phyloP scores from a whole-genome alignment of 2,797 vertebrate species.

The Okamejei kenojei region DNA sequence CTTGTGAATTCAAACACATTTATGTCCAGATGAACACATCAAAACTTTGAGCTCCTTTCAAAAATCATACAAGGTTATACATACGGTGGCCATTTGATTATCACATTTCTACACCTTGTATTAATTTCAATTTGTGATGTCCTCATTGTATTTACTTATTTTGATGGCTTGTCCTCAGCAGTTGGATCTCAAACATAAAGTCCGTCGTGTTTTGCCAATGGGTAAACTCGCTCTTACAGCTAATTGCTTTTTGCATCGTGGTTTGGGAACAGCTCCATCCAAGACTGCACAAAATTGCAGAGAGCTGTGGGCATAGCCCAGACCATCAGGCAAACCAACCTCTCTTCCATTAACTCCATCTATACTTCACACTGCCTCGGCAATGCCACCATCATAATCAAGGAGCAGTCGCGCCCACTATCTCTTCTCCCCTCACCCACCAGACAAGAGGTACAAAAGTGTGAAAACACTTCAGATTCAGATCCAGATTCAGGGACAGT shows the following conservation, averaged over 20 bases:
- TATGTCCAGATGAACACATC: not conserved
- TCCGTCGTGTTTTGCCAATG: not conserved
- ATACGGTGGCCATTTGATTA: constrained; percentile 5
- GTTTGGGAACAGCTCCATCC: no score
- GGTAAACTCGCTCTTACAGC: not conserved
- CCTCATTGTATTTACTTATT: constrained; percentile 17
- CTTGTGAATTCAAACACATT: constrained; percentile 9
- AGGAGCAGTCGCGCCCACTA: no score
- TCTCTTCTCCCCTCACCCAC: no score
- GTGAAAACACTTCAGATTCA: no score
- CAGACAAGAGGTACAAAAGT: no score
- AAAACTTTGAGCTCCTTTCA: not conserved
- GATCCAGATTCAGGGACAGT: no score
- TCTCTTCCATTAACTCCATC: no score
- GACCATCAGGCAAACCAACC: no score
- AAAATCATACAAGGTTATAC: constrained; percentile 10
- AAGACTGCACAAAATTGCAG: no score
- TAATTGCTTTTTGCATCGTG: not conserved
- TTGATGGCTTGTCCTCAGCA: constrained; percentile 11
- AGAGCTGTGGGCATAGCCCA: no score
- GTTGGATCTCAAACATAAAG: not conserved
- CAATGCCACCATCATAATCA: no score
- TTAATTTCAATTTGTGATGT: constrained; percentile 19
- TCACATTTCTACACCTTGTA: not conserved
- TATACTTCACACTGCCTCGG: no score